Conservation (phyloP, 2,113 vertebrate species). For the Mixornis gularis region DNA sequence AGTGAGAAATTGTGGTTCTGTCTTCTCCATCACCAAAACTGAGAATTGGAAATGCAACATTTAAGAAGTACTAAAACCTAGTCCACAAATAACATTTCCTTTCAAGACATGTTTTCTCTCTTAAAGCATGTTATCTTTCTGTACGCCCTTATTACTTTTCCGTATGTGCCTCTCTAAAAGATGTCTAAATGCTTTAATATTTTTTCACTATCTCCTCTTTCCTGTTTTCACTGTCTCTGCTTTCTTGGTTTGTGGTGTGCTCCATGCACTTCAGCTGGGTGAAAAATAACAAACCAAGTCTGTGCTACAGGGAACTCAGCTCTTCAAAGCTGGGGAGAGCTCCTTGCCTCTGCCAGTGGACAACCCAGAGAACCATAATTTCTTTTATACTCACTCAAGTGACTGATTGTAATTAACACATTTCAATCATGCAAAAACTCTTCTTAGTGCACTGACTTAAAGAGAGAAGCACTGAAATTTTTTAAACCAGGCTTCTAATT, state of each 20-base stretch:
- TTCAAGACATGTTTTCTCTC: neutral
- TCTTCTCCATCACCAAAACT: neutral
- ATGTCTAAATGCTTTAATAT: neutral
- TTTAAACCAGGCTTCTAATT: neutral
- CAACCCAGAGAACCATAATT: neutral
- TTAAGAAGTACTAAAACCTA: neutral
- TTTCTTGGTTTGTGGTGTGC: neutral
- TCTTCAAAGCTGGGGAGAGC: neutral
- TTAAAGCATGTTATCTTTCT: neutral
- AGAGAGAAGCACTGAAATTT: neutral
- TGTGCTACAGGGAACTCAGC: neutral
- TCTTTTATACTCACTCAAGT: neutral
- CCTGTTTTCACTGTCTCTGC: neutral
- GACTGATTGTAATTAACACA: neutral
- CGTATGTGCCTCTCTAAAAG: neutral
- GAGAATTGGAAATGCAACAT: neutral
- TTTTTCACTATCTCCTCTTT: neutral
- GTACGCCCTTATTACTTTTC: neutral
- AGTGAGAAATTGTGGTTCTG: neutral
- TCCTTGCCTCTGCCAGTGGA: neutral
- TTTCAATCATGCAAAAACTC: neutral
- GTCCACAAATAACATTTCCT: neutral
- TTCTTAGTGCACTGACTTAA: neutral
- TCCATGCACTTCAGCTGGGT: neutral
- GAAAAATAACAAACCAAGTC: neutral